Percentiles rank a stretch among this genome's conserved stretches.
Evolutionary conservation across 1,140 invertebrate genomes (phyloP).

Genomic region (Drosophila repletoides): DNA sequence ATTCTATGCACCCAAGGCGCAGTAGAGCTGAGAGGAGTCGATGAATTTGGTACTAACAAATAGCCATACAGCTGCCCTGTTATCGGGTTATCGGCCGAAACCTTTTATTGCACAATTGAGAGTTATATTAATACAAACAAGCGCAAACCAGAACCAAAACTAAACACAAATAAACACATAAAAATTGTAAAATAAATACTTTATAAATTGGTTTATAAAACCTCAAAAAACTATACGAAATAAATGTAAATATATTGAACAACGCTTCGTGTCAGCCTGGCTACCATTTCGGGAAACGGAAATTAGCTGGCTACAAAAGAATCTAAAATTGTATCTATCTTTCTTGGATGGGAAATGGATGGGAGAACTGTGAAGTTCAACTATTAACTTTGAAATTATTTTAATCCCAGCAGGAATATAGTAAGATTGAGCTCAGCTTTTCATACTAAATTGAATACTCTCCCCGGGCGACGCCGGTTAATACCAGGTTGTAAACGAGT

Average conservation of each 20-base stretch:
- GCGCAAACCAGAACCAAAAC: slow-evolving; percentile 4
- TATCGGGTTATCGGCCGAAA: neutral
- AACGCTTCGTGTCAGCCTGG: neutral
- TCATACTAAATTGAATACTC: too few relatives aligned
- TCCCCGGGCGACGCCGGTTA: too few relatives aligned
- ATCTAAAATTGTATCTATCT: too few relatives aligned
- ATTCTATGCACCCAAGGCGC: neutral
- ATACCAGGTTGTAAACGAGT: too few relatives aligned
- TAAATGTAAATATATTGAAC: slow-evolving; percentile 77
- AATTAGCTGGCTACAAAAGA: too few relatives aligned
- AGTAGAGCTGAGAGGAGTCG: neutral
- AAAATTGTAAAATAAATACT: slow-evolving; percentile 64
- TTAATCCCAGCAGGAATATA: too few relatives aligned
- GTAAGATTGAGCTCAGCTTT: too few relatives aligned
- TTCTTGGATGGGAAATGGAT: too few relatives aligned
- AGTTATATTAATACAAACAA: slow-evolving; percentile 17
- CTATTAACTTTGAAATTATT: too few relatives aligned
- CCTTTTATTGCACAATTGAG: slow-evolving; percentile 7
- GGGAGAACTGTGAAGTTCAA: too few relatives aligned
- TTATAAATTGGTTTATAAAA: slow-evolving; percentile 66
- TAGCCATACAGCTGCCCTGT: neutral
- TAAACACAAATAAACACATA: slow-evolving; percentile 23
- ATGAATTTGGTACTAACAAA: neutral
- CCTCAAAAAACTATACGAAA: slow-evolving; percentile 52
- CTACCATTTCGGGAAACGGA: too few relatives aligned